Percentiles rank a stretch among this genome's conserved stretches.
These are phyloP conservation scores for Chloebia gouldiae DNA, from an alignment of 2,113 vertebrate species.

Conservation along the genomic window DNA sequence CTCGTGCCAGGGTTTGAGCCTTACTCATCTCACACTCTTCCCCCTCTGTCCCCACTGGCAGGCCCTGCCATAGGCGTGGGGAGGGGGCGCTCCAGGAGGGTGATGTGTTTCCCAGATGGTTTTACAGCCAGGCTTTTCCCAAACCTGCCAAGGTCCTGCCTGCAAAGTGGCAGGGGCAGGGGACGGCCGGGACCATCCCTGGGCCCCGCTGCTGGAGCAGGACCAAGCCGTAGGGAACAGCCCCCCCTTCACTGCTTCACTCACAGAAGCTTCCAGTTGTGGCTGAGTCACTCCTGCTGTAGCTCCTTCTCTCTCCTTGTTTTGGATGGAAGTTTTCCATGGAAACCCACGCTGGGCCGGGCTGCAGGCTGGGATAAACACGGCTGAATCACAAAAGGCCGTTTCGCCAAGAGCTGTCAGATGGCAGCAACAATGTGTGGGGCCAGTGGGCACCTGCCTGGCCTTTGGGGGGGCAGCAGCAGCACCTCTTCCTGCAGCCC, in stretches of 20 bases:
- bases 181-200: neutral
- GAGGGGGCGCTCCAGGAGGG: neutral
- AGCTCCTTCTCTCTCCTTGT: constrained; percentile 65
- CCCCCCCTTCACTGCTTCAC: neutral
- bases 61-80: neutral
- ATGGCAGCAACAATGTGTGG: neutral
- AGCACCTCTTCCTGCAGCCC: neutral
- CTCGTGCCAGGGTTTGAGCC: neutral
- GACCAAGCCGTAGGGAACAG: neutral
- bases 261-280: constrained; percentile 63
- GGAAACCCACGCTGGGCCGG: constrained; percentile 69
- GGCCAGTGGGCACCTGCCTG: neutral
- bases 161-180: accelerated
- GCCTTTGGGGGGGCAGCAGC: neutral
- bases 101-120: neutral
- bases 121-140: neutral
- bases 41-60: neutral
- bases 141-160: neutral
- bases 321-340: constrained; percentile 74
- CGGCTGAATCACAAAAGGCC: constrained; percentile 60
- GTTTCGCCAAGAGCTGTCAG: constrained; percentile 47
- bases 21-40: neutral
- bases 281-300: constrained; percentile 68
- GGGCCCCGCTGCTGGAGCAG: neutral
- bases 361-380: constrained; percentile 66